phyloP scores from a whole-genome alignment of 1,140 invertebrate genomes.

The Elymnias hypermnestra region DNA sequence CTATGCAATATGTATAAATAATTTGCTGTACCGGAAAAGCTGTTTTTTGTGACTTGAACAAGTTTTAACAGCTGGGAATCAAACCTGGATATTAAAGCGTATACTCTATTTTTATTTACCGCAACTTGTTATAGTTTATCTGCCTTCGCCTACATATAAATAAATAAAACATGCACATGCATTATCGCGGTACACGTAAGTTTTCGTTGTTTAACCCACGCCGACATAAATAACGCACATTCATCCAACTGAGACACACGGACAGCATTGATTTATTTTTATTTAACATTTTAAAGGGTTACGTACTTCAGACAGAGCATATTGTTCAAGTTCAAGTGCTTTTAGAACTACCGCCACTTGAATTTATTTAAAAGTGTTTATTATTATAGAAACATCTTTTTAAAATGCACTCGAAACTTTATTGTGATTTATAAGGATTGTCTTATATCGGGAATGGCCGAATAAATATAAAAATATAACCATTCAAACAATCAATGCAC shows the following conservation, averaged over 20 bases:
- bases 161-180: constrained; percentile 22
- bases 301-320: constrained; percentile 5
- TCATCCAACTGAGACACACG: constrained; percentile 30
- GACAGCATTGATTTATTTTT: constrained; percentile 38
- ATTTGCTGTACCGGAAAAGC: too few relatives aligned
- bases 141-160: constrained; percentile 17
- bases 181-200: constrained; percentile 26
- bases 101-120: not conserved
- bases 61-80: too few relatives aligned
- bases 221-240: constrained; percentile 31
- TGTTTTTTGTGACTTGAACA: too few relatives aligned
- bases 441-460: too few relatives aligned
- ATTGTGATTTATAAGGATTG: too few relatives aligned
- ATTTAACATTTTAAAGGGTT: constrained; percentile 18
- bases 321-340: constrained; percentile 14
- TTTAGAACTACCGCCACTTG: constrained; percentile 19
- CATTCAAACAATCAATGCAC: too few relatives aligned
- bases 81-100: not conserved
- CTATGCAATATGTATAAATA: too few relatives aligned
- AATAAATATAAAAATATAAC: too few relatives aligned
- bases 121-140: constrained; percentile 13
- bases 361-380: too few relatives aligned
- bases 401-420: too few relatives aligned
- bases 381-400: too few relatives aligned
- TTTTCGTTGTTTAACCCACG: constrained; percentile 27